Base-by-base conservation (phyloP, 2,113 vertebrate genomes). In the Lepus europaeus region DNA sequence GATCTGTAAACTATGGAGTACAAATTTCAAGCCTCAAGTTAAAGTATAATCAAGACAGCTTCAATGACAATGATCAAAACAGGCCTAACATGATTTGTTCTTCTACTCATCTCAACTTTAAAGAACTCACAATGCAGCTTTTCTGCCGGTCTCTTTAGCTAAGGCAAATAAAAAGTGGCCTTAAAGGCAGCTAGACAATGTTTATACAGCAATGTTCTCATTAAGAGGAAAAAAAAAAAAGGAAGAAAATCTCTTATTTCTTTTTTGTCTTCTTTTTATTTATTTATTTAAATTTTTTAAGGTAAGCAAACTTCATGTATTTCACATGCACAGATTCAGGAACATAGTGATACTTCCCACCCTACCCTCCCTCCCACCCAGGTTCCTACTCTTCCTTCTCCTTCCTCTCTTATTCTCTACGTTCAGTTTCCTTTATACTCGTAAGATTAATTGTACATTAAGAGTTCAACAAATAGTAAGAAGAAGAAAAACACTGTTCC, bases 191-290 rank as follows among this genome's bases (percentile, higher is more conserved):
- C 80, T 17, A 70, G 68, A 53, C 29, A 81, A 23, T 29, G 61
- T 92, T 82, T 92, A 36, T 49, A 80, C 11, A 80, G 79, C 16
- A 72, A 61, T 64, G 27, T 56, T 89, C 36, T 63, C 63, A 51
- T 39, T 83, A 78, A 90, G 64, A 85, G 78, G 86, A n/a, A 87
- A 84, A 86, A 87, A 84, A 86, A 93, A 6, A 45, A 45, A 45
- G 6, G 27, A 39, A 83, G 7, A 63, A 31, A 49, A 29, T 33
- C 4, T 51, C 13, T 17, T 73, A 45, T 64, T 73, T 12, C 19
- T 36, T 11, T 81, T 33, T 27, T 73, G 13, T 11, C 59, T 59
- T 61, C 22, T 63, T 63, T 61, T 61, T 61, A 19, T 61, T 14
- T 70, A 45, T 45, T 45, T 8, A 45, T 45, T 45, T 45, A 45